Conservation (phyloP, 2,113 vertebrate genomes). For the Uropsilus gracilis region DNA sequence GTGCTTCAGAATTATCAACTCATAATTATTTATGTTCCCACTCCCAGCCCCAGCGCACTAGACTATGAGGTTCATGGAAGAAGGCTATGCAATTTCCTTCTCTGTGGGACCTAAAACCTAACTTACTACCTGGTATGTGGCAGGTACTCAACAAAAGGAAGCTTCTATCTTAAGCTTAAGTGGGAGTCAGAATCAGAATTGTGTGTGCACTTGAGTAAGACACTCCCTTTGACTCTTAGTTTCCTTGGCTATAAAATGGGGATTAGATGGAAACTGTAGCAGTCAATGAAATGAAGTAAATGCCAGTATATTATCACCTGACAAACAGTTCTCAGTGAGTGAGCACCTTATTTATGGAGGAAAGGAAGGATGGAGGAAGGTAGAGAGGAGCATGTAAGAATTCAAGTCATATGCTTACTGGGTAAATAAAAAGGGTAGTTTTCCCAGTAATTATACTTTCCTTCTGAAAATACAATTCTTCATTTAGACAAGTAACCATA, state of each 20-base stretch:
- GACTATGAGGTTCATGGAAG: neutral
- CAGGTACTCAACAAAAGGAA: neutral
- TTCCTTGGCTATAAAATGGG: neutral
- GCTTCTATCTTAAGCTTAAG: neutral
- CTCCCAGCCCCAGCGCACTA: neutral
- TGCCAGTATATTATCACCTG: neutral
- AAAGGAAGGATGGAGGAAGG: neutral
- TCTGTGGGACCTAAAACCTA: neutral
- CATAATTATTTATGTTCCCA: neutral
- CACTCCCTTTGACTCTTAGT: neutral
- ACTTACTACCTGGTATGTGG: neutral
- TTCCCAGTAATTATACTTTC: neutral
- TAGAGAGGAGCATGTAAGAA: neutral
- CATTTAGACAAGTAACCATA: neutral
- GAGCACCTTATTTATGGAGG: neutral
- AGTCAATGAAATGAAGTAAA: neutral
- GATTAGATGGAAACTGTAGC: neutral
- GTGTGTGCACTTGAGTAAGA: too few relatives aligned
- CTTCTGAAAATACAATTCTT: slow-evolving; percentile 7
- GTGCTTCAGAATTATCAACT: neutral
- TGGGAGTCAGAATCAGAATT: neutral
- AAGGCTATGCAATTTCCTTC: neutral
- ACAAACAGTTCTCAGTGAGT: neutral
- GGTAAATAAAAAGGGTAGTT: neutral
- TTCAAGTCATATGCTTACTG: neutral